A percentile compares a stretch with the other conserved stretches of the same genome.
Conservation (phyloP, 2,797 vertebrate genomes). For the Merluccius polli region DNA sequence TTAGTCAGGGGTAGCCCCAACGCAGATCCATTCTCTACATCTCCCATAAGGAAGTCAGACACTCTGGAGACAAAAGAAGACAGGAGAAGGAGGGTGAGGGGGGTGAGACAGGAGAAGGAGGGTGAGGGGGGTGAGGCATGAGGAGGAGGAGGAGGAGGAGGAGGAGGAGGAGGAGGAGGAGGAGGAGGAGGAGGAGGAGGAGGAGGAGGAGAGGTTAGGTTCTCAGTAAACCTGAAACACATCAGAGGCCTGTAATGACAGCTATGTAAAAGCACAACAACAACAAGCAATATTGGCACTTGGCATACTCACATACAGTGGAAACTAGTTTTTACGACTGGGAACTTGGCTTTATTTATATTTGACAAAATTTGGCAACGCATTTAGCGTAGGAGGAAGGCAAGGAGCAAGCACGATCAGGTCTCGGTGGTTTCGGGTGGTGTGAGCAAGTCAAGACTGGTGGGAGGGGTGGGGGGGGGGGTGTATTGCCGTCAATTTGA, state of each 20-base stretch:
- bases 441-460: neutral
- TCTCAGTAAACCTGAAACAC: neutral
- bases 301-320: neutral
- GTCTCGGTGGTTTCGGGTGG: neutral
- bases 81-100: neutral
- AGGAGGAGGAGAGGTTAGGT: neutral
- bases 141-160: neutral
- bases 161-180: neutral
- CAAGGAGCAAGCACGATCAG: too few relatives aligned
- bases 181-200: too few relatives aligned
- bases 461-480: neutral
- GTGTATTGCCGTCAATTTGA: neutral
- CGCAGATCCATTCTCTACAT: slow-evolving; percentile 93
- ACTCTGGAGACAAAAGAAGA: slow-evolving; percentile 74
- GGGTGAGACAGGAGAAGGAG: neutral
- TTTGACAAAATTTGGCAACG: neutral
- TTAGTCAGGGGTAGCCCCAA: slow-evolving; percentile 86
- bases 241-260: neutral
- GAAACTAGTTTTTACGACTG: neutral
- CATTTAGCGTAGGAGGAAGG: neutral
- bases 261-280: neutral
- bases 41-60: slow-evolving; percentile 99
- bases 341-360: neutral
- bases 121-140: neutral
- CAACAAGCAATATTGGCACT: neutral